Evolutionary conservation across 2,888 invertebrate genomes (phyloP).

Genomic region (Leptodirus hochenwartii): DNA sequence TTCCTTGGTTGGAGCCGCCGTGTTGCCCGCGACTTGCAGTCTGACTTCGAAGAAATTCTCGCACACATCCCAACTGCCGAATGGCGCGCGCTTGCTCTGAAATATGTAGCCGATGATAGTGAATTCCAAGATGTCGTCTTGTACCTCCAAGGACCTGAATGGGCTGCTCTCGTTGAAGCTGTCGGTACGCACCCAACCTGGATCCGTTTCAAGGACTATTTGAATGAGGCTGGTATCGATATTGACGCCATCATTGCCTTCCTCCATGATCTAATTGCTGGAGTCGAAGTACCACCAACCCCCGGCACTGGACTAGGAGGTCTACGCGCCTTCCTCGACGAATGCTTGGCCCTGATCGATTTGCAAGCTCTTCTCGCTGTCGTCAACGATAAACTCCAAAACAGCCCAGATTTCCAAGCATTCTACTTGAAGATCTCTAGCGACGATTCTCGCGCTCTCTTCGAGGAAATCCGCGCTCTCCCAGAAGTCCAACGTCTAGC

Average conservation of each 20-base stretch:
- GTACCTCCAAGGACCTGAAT: constrained; percentile 17
- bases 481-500: constrained; percentile 9
- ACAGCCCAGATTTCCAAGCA: constrained; percentile 12
- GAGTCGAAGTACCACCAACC: constrained; percentile 4
- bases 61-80: constrained; percentile 15
- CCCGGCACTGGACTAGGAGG: constrained; percentile 2
- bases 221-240: constrained; percentile 14
- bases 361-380: constrained; percentile 8
- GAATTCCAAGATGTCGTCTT: constrained; percentile 14
- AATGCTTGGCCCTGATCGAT: constrained; percentile 10
- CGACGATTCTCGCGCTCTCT: constrained; percentile 9
- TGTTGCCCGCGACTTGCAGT: constrained; percentile 8
- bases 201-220: constrained; percentile 13
- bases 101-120: constrained; percentile 14
- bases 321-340: constrained; percentile 12
- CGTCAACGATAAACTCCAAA: constrained; percentile 10
- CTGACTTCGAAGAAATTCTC: constrained; percentile 15
- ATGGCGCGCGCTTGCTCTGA: constrained; percentile 13
- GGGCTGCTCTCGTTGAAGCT: constrained; percentile 13
- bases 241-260: constrained; percentile 11
- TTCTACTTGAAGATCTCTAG: constrained; percentile 12
- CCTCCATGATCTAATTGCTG: constrained; percentile 13
- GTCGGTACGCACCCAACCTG: constrained; percentile 11
- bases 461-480: constrained; percentile 9
- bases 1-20: constrained; percentile 10